These are phyloP conservation scores for Serinus canaria DNA, from an alignment of 2,113 vertebrate species.

Conservation along the genomic window DNA sequence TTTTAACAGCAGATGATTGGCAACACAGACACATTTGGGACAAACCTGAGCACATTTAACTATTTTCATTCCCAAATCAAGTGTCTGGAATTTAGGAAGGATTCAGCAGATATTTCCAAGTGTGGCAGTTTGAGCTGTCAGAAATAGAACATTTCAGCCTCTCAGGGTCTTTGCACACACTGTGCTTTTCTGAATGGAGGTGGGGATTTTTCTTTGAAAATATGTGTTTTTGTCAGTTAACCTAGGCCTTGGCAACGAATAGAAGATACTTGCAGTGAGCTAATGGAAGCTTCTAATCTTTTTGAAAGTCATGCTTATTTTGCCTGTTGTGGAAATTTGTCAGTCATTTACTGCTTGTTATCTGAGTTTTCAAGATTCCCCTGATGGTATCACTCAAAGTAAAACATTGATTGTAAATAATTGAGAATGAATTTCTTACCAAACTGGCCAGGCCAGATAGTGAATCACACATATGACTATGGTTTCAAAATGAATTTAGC, in stretches of 20 bases:
- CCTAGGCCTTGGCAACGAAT: not conserved
- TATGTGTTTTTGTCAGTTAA: not conserved
- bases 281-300: not conserved
- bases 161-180: not conserved
- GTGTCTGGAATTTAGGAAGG: not conserved
- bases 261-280: not conserved
- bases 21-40: not conserved
- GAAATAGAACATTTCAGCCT: not conserved
- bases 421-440: conserved; percentile 24
- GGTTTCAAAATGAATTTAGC: conserved; percentile 53
- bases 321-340: not conserved
- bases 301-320: not conserved
- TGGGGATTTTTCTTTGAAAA: not conserved
- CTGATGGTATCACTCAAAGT: not conserved
- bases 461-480: not conserved
- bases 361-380: not conserved
- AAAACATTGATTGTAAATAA: conserved; percentile 30
- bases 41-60: not conserved
- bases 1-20: not conserved
- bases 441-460: conserved; percentile 25
- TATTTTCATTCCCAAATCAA: not conserved
- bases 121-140: not conserved
- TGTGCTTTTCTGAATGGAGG: not conserved
- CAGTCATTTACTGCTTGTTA: not conserved
- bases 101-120: not conserved